phyloP scores from a whole-genome alignment of 2,888 invertebrate species.

The Nemotelus nigrinus region DNA sequence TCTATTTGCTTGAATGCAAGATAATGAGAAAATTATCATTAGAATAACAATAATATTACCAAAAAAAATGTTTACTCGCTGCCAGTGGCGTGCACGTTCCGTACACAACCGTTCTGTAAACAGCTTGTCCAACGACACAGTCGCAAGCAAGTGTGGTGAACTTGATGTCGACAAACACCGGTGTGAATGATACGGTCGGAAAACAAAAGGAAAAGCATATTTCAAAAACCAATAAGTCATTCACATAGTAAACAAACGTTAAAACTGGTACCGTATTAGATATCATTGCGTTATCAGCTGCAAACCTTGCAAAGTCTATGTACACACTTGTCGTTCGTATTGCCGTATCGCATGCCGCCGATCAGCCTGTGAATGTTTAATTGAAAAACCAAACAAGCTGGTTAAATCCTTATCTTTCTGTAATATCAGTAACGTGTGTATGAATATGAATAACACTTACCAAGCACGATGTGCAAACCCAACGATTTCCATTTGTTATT shows the following conservation, averaged over 20 bases:
- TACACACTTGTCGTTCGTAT: neutral
- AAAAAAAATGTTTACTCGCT: neutral
- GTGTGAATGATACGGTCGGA: neutral
- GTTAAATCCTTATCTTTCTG: neutral
- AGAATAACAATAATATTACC: no score
- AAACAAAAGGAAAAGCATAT: constrained; percentile 4
- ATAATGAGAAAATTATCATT: no score
- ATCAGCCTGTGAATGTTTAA: constrained; percentile 3
- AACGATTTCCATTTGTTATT: no score
- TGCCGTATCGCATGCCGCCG: neutral
- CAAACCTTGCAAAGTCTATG: neutral
- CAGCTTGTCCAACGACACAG: neutral
- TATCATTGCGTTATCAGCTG: neutral
- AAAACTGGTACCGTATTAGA: constrained; percentile 8
- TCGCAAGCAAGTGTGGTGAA: constrained; percentile 1
- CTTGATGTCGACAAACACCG: neutral
- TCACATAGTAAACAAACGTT: constrained; percentile 10
- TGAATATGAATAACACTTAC: no score
- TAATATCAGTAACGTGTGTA: no score
- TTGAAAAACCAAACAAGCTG: constrained; percentile 37
- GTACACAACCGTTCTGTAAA: neutral
- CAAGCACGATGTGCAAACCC: no score
- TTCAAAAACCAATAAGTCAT: constrained; percentile 32
- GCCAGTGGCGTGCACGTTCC: neutral
- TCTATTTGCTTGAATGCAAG: no score